Base-by-base conservation (phyloP, 2,888 invertebrate genomes). In the Phorcus lineatus region DNA sequence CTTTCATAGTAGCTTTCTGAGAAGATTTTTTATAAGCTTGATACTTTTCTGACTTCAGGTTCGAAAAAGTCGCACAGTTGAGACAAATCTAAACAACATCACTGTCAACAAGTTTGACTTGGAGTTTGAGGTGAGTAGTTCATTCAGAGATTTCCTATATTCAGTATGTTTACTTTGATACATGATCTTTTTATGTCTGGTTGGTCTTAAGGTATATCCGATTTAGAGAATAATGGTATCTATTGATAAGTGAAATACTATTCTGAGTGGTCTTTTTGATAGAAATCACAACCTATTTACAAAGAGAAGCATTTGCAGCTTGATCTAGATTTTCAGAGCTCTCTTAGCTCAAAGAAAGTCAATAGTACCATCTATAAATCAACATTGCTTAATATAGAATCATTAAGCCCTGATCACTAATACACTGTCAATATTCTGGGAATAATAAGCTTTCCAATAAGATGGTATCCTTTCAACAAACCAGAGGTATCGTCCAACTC, bases 1-100 rank as follows among this genome's bases (percentile, higher is more conserved):
- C 47, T 9, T 47, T 47, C 13, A 13, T 11, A 47, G 11, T 13
- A 47, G 11, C 47, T 47, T 47, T 13, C 6, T 36, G 1, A 47
- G 47, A 47, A 47, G 6, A 47, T 47, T 47, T 6, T 47, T 13
- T 13, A 47, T 47, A 13, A 47, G 13, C 13, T 47, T 6, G 47
- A 13, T 13, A 47, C 47, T 47, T 11, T 47, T 13, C 47, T 47
- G 6, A 47, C 28, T 62, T 62, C 57, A 67, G 74, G 55, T 53
- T 19, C 80, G 84, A 70, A 89, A 88, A 84, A 90, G 90, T 80
- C 90, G 89, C 77, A 93, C 92, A 0, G 88, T 93, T 24, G 93
- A 93, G 84, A 91, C 91, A 9, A 94, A 94, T 81, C 79, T 93
- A 62, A 93, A 93, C 83, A 92, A 91, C 80, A 89, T 94, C 19